Conservation (phyloP, 2,888 invertebrate genomes). For the Drosophila recens region DNA sequence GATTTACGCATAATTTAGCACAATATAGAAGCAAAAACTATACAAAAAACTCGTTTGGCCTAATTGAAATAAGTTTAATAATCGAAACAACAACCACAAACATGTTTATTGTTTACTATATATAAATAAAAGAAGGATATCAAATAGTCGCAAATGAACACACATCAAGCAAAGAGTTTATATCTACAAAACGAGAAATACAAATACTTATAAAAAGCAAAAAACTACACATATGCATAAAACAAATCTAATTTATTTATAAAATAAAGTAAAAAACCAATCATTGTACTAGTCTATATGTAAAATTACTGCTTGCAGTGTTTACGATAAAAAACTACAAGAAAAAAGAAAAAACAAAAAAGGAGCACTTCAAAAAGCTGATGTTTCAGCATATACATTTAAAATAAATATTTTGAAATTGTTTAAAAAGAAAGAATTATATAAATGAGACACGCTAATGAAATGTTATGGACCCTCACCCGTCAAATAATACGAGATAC, state of each 20-base stretch:
- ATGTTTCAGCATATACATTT: constrained; percentile 23
- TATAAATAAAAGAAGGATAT: constrained; percentile 44
- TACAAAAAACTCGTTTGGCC: constrained; percentile 40
- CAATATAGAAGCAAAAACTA: constrained; percentile 48
- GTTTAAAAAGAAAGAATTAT: constrained; percentile 25
- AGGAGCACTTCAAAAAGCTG: constrained; percentile 16
- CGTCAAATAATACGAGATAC: constrained; percentile 5
- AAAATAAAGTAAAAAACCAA: constrained; percentile 69
- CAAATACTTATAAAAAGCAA: constrained; percentile 49
- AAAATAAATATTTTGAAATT: constrained; percentile 46
- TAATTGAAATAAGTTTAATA: constrained; percentile 34
- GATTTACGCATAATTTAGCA: constrained; percentile 73
- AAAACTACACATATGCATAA: constrained; percentile 60
- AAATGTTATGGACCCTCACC: constrained; percentile 31
- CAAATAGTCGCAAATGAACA: constrained; percentile 66
- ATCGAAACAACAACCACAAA: constrained; percentile 27
- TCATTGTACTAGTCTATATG: constrained; percentile 72
- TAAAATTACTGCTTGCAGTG: constrained; percentile 49
- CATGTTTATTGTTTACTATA: constrained; percentile 21
- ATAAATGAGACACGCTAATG: constrained; percentile 38
- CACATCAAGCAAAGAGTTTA: constrained; percentile 68
- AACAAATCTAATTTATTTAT: constrained; percentile 77
- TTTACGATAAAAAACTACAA: constrained; percentile 33
- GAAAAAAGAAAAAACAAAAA: constrained; percentile 19
- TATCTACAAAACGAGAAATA: constrained; percentile 54